Base-by-base conservation (phyloP, 2,888 invertebrate species). In the Melolontha melolontha region DNA sequence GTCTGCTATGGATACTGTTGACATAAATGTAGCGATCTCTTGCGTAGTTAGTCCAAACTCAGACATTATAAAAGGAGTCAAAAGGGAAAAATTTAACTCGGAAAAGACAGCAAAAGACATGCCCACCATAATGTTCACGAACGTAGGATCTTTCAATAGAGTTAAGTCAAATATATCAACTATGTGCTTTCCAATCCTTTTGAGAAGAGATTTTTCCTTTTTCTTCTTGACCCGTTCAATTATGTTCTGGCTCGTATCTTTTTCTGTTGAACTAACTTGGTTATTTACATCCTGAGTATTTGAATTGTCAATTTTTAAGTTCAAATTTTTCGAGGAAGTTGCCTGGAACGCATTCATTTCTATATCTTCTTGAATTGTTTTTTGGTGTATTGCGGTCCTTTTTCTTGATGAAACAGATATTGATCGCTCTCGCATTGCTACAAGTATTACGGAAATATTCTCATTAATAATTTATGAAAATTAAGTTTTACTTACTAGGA, bases 91-190 rank as follows among this genome's bases (percentile, higher is more conserved):
- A 76, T 90, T 91, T 0, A 89, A 85, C 78, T 92, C 92, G 0
- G 89, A 90, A 75, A 90, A 89, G 6, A 90, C 85, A 0, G 90
- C 91, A 40, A 91, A 79, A 0, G 91, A 89, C 78, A 91, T 82
- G 14, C 91, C 91, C 49, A 90, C 67, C 83, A 90, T 85, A 70
- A 91, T 88, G 75, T 88, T 91, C 0, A 91, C 85, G 76, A 90
- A 92, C 73, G 88, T 84, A 17, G 89, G 88, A 81, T 91, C 91
- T 70, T 83, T 86, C 11, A 92, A 79, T 49, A 92, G 82, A 44
- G 87, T 87, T 62, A 92, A 81, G 80, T 91, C 91, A 75, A 91
- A 90, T 70, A 88, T 86, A 12, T 84, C 80, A 0, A 87, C 83
- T 16, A 89, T 75, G 64, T 79, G 82, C 6, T 77, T 67, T 17